phyloP scores from a whole-genome alignment of 2,888 invertebrate species.

The Hyposoter dolosus region DNA sequence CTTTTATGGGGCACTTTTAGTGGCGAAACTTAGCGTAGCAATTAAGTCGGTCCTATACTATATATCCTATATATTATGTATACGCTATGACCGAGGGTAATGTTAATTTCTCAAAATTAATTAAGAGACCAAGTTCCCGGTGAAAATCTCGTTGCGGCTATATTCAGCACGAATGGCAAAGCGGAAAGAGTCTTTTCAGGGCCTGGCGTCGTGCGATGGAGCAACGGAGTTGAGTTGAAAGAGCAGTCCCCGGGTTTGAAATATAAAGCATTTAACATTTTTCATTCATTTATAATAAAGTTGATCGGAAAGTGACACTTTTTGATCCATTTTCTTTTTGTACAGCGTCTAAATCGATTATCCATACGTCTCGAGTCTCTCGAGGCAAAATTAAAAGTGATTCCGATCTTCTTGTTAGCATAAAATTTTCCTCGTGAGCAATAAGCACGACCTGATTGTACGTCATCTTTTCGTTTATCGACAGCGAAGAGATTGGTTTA shows the following conservation, averaged over 20 bases:
- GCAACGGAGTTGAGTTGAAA: constrained; percentile 34
- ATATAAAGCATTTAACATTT: constrained; percentile 43
- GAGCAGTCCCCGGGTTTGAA: constrained; percentile 54
- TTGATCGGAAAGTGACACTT: neutral
- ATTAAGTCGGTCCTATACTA: constrained; percentile 75
- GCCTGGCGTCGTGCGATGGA: constrained; percentile 23
- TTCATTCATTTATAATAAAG: constrained; percentile 11
- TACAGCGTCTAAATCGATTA: neutral
- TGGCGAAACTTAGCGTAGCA: constrained; percentile 75
- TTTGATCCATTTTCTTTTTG: neutral
- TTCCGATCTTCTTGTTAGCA: neutral
- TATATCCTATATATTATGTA: constrained; percentile 50
- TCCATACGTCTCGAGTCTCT: neutral
- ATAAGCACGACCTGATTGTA: neutral
- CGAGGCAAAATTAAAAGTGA: neutral
- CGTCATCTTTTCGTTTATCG: neutral
- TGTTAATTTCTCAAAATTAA: constrained; percentile 81
- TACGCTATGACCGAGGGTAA: constrained; percentile 62
- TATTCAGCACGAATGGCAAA: constrained; percentile 56
- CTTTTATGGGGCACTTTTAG: constrained; percentile 76
- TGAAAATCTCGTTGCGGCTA: constrained; percentile 53
- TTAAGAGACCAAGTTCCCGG: constrained; percentile 76
- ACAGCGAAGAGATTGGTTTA: neutral
- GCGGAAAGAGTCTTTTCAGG: constrained; percentile 40
- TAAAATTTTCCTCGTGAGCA: neutral